Percentiles rank a stretch among this genome's conserved stretches.
Conservation (phyloP, 2,888 invertebrate species). For the Sympetrum striolatum region DNA sequence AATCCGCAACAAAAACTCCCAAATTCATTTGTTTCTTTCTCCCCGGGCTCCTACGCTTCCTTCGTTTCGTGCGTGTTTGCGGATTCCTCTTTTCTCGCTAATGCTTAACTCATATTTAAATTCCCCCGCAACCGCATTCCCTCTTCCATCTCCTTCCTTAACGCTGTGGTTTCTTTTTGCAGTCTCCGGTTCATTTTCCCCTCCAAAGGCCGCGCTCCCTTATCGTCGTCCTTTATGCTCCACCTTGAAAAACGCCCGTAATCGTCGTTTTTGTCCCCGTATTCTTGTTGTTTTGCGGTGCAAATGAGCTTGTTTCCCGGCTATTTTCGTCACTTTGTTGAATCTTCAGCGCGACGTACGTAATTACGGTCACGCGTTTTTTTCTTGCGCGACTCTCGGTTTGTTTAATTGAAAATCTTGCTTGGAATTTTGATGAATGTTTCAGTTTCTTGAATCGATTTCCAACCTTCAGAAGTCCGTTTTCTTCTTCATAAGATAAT, state of each 20-base stretch:
- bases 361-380: not conserved
- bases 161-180: not conserved
- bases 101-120: not conserved
- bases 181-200: not conserved
- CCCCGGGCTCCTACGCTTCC: not conserved
- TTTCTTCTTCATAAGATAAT: no score
- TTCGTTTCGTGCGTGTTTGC: not conserved
- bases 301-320: not conserved
- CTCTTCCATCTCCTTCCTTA: not conserved
- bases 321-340: not conserved
- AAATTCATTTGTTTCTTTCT: not conserved
- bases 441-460: no score
- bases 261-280: not conserved
- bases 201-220: not conserved
- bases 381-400: not conserved
- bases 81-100: not conserved
- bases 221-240: not conserved
- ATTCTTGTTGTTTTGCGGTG: no score
- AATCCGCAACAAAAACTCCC: constrained; percentile 10
- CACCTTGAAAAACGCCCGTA: not conserved
- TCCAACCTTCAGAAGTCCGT: no score
- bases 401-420: no score
- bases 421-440: no score
- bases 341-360: not conserved
- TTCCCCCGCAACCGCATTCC: not conserved